Evolutionary conservation across 2,888 invertebrate species (phyloP).

Genomic region (Merodon equestris): DNA sequence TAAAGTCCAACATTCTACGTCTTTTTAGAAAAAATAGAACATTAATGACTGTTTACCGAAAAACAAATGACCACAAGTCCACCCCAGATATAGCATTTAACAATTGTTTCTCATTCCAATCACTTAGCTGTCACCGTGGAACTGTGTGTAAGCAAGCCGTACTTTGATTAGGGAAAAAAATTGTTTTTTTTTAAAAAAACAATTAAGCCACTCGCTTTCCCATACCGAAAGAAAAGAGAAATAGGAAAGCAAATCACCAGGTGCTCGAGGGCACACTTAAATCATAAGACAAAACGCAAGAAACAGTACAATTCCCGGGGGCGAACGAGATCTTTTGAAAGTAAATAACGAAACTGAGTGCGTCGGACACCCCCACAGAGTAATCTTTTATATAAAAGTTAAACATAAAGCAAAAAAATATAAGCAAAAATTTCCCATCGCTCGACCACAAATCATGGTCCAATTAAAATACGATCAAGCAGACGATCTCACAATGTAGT

Average conservation of each 20-base stretch:
- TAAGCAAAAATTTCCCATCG: conserved; percentile 47
- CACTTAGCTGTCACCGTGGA: neutral
- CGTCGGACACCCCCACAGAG: conserved; percentile 37
- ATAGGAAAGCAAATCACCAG: conserved; percentile 30
- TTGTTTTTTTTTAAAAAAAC: conserved; percentile 52
- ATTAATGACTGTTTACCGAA: too few relatives aligned
- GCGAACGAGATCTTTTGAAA: conserved; percentile 23
- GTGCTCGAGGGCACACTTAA: conserved; percentile 61
- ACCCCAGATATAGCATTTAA: neutral
- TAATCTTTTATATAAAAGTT: too few relatives aligned
- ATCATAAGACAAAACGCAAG: conserved; percentile 22
- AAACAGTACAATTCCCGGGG: neutral
- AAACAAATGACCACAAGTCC: too few relatives aligned
- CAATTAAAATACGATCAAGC: conserved; percentile 68
- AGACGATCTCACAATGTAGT: conserved; percentile 36
- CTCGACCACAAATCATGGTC: conserved; percentile 63
- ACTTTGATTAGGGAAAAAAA: conserved; percentile 6
- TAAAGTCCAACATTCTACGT: too few relatives aligned
- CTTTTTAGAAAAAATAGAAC: too few relatives aligned
- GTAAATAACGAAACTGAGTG: conserved; percentile 33
- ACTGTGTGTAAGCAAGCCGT: conserved; percentile 13
- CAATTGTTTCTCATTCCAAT: conserved; percentile 16
- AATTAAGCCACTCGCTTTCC: conserved; percentile 64
- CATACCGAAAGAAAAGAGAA: conserved; percentile 22
- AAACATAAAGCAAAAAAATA: too few relatives aligned